phyloP scores from a whole-genome alignment of 2,113 vertebrate species.

The Psammodynastes pulverulentus region DNA sequence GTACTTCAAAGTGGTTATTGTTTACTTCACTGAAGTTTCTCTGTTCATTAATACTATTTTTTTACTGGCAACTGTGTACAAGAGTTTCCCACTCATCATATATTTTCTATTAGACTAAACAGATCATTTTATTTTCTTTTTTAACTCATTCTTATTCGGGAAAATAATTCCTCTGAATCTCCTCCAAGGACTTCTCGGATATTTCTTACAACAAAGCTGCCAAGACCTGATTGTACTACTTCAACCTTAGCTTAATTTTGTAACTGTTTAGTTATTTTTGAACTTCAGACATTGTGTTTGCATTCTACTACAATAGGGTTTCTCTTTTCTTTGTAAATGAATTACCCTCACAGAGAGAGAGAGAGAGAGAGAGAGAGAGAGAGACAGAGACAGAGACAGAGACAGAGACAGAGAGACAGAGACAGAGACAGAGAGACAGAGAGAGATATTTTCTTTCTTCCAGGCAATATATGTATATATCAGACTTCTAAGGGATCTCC shows the following conservation, averaged over 20 bases:
- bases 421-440: too few relatives aligned
- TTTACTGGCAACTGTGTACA: not conserved
- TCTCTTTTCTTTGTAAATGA: not conserved
- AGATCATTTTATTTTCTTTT: not conserved
- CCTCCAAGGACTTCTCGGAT: not conserved
- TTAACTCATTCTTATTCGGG: not conserved
- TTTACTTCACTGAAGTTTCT: not conserved
- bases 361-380: too few relatives aligned
- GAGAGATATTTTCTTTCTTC: not conserved
- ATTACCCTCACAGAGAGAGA: too few relatives aligned
- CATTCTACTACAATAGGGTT: not conserved
- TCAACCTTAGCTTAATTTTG: not conserved
- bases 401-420: too few relatives aligned
- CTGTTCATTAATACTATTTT: not conserved
- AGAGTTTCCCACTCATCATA: not conserved
- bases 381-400: too few relatives aligned
- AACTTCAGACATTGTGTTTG: not conserved
- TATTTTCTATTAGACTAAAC: not conserved
- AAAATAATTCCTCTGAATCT: not conserved
- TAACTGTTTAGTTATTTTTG: not conserved
- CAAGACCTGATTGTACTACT: not conserved
- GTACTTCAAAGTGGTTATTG: not conserved
- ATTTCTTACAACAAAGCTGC: not conserved
- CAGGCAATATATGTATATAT: too few relatives aligned
- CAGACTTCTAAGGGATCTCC: not conserved